Conservation (phyloP, 2,888 invertebrate genomes). For the Willowsia nigromaculata region DNA sequence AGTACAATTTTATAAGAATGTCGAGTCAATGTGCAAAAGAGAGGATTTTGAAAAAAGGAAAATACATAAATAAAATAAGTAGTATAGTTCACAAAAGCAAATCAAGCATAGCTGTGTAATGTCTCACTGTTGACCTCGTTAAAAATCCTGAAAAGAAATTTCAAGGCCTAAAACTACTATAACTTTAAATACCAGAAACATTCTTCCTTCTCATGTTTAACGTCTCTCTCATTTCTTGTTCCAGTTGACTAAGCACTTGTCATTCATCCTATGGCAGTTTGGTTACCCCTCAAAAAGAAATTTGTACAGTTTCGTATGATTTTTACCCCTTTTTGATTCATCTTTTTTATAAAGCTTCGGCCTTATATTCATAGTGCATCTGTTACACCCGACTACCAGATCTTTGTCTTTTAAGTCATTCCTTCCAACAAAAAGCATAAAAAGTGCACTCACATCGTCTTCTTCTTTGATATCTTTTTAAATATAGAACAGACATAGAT, state of each 20-base stretch:
- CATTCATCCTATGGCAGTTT: slow-evolving; percentile 36
- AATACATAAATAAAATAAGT: no score
- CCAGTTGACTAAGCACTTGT: slow-evolving; percentile 66
- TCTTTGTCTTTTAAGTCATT: slow-evolving; percentile 68
- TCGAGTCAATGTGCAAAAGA: neutral
- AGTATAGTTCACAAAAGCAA: slow-evolving; percentile 35
- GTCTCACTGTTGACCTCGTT: slow-evolving; percentile 63
- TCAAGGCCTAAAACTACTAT: slow-evolving; percentile 63
- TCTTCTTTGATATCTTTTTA: slow-evolving; percentile 19
- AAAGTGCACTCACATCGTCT: slow-evolving; percentile 60
- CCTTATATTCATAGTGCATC: neutral
- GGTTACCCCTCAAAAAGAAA: slow-evolving; percentile 19
- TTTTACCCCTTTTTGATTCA: neutral
- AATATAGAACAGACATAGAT: slow-evolving; percentile 60
- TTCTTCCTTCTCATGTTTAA: slow-evolving; percentile 14
- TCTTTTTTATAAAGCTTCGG: neutral
- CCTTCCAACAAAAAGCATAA: neutral
- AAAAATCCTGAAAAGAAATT: slow-evolving; percentile 51
- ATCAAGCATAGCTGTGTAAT: slow-evolving; percentile 57
- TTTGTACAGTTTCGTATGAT: neutral
- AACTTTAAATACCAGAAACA: neutral
- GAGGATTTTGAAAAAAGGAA: neutral
- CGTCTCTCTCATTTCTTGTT: slow-evolving; percentile 34
- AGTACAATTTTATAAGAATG: neutral
- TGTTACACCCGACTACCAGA: slow-evolving; percentile 11